These are phyloP conservation scores for Vireo griseus DNA, from an alignment of 2,797 vertebrate species.

Conservation along the genomic window DNA sequence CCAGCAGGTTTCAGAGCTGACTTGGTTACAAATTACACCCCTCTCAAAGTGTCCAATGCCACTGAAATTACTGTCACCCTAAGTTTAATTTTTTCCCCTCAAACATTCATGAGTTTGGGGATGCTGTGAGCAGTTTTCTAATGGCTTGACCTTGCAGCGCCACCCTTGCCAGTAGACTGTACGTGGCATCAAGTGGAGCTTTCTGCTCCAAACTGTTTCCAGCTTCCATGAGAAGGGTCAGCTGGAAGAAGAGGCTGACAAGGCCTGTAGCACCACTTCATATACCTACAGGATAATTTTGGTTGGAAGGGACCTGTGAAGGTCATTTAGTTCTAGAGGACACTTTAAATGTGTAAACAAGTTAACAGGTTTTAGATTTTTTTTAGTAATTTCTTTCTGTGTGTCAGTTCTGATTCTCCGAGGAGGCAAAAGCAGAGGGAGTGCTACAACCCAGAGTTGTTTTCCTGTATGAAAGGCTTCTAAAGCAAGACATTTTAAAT, in stretches of 20 bases:
- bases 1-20: neutral
- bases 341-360: neutral
- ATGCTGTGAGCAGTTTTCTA: neutral
- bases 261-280: neutral
- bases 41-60: neutral
- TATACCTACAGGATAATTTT: neutral
- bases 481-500: neutral
- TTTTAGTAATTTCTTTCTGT: neutral
- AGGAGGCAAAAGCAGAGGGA: neutral
- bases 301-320: neutral
- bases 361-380: neutral
- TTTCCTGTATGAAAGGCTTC: neutral
- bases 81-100: neutral
- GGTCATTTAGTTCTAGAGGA: neutral
- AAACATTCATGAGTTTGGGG: neutral
- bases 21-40: accelerated
- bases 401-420: neutral
- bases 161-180: neutral
- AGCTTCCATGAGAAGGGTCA: neutral
- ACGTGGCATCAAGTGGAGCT: accelerated
- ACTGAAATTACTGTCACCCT: neutral
- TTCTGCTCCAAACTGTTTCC: neutral
- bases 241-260: neutral
- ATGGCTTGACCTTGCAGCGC: neutral
- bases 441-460: neutral